These are phyloP conservation scores for Metridium senile DNA, from an alignment of 92 coral and sea anemone genomes.

Conservation along the genomic window DNA sequence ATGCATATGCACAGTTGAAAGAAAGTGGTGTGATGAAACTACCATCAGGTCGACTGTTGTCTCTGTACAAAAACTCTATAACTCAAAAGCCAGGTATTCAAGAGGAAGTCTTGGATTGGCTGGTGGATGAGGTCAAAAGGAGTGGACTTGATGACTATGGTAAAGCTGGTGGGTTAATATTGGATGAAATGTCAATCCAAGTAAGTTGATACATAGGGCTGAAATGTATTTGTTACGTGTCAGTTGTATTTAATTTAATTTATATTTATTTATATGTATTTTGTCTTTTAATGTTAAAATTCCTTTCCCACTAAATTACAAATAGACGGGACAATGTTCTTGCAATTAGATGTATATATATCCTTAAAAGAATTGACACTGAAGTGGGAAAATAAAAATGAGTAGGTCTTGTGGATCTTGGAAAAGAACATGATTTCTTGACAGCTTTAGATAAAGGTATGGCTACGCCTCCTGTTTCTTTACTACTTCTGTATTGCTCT, in stretches of 20 bases:
- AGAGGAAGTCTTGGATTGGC: slow-evolving; percentile 38
- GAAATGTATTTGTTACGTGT: too few species aligned
- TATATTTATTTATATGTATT: too few species aligned
- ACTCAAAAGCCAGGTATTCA: slow-evolving; percentile 35
- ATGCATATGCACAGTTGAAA: slow-evolving; percentile 45
- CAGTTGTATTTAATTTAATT: too few species aligned
- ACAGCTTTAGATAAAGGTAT: slow-evolving; percentile 8
- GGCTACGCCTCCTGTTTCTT: too few species aligned
- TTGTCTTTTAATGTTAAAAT: too few species aligned
- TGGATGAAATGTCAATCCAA: slow-evolving; percentile 65
- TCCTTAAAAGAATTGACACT: too few species aligned
- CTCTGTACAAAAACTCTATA: slow-evolving; percentile 43
- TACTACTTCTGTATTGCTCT: too few species aligned
- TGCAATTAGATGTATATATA: too few species aligned
- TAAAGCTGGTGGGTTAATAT: slow-evolving; percentile 47
- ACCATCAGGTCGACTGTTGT: slow-evolving; percentile 37
- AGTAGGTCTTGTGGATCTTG: slow-evolving; percentile 50
- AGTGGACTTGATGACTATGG: slow-evolving; percentile 31
- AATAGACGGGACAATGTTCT: too few species aligned
- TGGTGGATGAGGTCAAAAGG: slow-evolving; percentile 45
- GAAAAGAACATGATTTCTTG: slow-evolving; percentile 25
- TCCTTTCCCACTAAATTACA: too few species aligned
- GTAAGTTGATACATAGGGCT: too few species aligned
- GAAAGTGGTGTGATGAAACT: slow-evolving; percentile 32
- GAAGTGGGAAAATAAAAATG: too few species aligned